phyloP scores from a whole-genome alignment of 2,888 invertebrate genomes.

The Phrixothrix hirtus region DNA sequence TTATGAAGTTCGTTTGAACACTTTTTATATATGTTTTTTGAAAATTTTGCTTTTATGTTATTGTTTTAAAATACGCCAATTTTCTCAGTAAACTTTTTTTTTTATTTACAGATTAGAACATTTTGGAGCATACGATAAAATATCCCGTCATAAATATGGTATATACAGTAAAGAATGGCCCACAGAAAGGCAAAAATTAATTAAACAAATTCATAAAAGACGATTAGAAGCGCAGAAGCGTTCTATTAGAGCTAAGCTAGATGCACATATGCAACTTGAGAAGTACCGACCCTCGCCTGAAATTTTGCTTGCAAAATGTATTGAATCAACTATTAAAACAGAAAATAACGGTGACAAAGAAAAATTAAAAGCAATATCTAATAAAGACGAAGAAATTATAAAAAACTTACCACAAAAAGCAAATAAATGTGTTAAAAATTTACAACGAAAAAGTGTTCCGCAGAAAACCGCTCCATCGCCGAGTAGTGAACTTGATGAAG shows the following conservation, averaged over 20 bases:
- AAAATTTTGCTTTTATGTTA: no score
- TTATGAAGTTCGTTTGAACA: no score
- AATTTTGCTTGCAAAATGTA: no score
- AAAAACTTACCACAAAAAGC: background rate
- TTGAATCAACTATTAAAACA: no score
- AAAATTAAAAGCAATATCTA: background rate
- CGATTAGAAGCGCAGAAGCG: background rate
- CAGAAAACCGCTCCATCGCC: no score
- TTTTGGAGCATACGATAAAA: slow-evolving; percentile 54
- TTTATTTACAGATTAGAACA: slow-evolving; percentile 46
- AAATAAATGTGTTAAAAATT: no score
- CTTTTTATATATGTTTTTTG: no score
- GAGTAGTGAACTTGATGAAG: no score
- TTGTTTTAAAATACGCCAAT: no score
- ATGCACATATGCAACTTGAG: no score
- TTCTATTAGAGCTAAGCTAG: no score
- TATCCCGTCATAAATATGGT: slow-evolving; percentile 57
- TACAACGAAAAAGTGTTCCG: background rate
- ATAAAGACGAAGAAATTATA: background rate
- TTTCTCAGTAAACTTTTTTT: background rate
- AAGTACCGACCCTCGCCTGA: no score
- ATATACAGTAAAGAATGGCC: slow-evolving; percentile 57
- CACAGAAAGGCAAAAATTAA: slow-evolving; percentile 34
- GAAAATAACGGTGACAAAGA: slow-evolving; percentile 12
- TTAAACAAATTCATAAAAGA: slow-evolving; percentile 12